phyloP scores from a whole-genome alignment of 2,113 vertebrate genomes.

The Tyrannus savana region DNA sequence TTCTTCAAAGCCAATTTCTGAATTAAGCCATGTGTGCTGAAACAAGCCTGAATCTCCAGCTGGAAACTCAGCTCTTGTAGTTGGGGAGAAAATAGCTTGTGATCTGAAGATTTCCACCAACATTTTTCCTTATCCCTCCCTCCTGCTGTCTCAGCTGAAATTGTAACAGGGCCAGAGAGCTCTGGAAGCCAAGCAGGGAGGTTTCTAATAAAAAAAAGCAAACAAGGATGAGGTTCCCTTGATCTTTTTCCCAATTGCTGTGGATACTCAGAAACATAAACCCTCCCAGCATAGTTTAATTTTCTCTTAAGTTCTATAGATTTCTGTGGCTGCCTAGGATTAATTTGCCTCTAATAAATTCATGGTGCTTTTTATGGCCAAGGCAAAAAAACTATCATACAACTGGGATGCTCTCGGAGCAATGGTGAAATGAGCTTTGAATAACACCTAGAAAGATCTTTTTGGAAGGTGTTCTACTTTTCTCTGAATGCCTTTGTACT shows the following conservation, averaged over 20 bases:
- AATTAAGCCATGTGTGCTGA: background rate
- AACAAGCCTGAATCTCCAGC: background rate
- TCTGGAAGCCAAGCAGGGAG: background rate
- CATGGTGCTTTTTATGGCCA: background rate
- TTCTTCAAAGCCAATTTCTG: background rate
- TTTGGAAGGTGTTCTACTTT: background rate
- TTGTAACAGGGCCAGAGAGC: background rate
- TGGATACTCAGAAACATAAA: background rate
- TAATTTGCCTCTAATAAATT: background rate
- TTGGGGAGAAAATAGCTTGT: background rate
- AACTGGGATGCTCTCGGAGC: background rate
- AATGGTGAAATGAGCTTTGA: background rate
- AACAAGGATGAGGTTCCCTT: slow-evolving; percentile 10
- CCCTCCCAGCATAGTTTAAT: background rate
- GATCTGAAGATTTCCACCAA: slow-evolving; percentile 3
- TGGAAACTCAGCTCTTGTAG: background rate
- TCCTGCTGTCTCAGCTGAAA: slow-evolving; percentile 2
- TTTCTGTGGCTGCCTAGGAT: background rate
- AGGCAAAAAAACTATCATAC: background rate
- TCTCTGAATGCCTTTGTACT: background rate
- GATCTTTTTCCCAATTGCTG: background rate
- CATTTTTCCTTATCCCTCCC: background rate
- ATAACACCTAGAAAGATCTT: background rate
- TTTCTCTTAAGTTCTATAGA: background rate
- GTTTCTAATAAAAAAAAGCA: background rate